Conservation (phyloP, 1,140 invertebrate genomes). For the Meloidogyne chitwoodi region DNA sequence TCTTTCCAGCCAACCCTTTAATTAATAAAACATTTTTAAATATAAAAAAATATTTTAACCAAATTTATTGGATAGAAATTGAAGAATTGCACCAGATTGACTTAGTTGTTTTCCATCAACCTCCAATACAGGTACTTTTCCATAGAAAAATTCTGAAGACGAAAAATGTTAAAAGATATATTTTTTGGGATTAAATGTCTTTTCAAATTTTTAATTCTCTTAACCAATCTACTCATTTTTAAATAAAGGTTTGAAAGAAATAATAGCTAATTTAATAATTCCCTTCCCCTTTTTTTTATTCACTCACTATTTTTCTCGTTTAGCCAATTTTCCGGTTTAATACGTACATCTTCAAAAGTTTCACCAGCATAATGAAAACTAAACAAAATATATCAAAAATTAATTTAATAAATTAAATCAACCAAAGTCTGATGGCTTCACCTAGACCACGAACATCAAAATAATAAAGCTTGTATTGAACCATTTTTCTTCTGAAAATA, state of each 20-base stretch:
- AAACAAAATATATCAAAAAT: neutral
- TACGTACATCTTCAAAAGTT: constrained; percentile 23
- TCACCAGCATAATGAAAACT: constrained; percentile 16
- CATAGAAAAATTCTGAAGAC: constrained; percentile 41
- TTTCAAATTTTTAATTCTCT: too few relatives aligned
- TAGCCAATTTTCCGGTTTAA: constrained; percentile 4
- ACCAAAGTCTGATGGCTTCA: constrained; percentile 20
- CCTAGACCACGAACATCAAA: constrained; percentile 10
- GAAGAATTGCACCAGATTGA: constrained; percentile 48
- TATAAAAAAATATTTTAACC: constrained; percentile 5
- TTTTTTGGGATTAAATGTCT: neutral
- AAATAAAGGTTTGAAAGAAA: too few relatives aligned
- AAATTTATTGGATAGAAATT: constrained; percentile 55
- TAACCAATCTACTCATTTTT: too few relatives aligned
- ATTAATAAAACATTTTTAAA: neutral
- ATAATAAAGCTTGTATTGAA: constrained; percentile 26
- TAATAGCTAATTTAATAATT: too few relatives aligned
- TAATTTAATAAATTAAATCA: neutral
- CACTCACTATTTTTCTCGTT: neutral
- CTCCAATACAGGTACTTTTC: constrained; percentile 56
- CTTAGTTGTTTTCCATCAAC: constrained; percentile 51
- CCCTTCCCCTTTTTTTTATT: too few relatives aligned
- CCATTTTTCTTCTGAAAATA: constrained; percentile 6
- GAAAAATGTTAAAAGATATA: neutral
- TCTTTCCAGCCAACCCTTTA: constrained; percentile 20